Base-by-base conservation (phyloP, 2,888 invertebrate species). In the Tigriopus californicus region DNA sequence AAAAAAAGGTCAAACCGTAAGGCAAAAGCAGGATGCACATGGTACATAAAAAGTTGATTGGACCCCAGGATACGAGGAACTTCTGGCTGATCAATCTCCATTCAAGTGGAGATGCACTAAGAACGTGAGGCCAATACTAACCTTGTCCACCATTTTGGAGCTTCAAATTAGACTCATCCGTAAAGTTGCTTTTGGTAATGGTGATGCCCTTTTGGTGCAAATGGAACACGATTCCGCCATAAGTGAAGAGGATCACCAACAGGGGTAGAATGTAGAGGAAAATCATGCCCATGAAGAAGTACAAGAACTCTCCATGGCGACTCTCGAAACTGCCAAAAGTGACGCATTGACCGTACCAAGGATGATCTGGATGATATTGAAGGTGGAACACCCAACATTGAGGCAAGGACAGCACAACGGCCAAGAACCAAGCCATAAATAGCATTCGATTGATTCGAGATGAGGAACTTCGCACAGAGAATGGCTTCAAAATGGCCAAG, bases 331-430 rank as follows among this genome's bases (percentile, higher is more conserved):
- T 80, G 67, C 87, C 81, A 72, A 84, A 86, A 0, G 87, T 83
- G 57, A 94, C 85, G 72, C 95, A 95, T 69, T 95, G 94, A 66
- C 79, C 80, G 73, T 85, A 94, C 83, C 83, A 86, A 54, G 78
- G 79, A 59, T 82, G 78, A 57, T 79, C 77, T 0, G 92, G 92
- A 73, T 94, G 92, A 46, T 75, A 74, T 67, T 85, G 85, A 58
- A 88, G 77, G 68, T 89, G 90, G 70, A 92, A 94, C 4, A 46
- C 62, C 60, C 73, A 89, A 89, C 79, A 20, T 49, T 92, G 91
- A 25, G 92, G 92, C 64, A 82, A 73, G 67, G 88, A 88, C 72
- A 84, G 88, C 22, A 88, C 68, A 3, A 79, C 77, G 0, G 89
- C 85, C 59, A 80, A 79, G 1, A 80, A 69, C 91, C 91, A 92